Base-by-base conservation (phyloP, 30 jellyfish, hydroid and myxozoan genomes). In the Pseudorhiza aurosa region DNA sequence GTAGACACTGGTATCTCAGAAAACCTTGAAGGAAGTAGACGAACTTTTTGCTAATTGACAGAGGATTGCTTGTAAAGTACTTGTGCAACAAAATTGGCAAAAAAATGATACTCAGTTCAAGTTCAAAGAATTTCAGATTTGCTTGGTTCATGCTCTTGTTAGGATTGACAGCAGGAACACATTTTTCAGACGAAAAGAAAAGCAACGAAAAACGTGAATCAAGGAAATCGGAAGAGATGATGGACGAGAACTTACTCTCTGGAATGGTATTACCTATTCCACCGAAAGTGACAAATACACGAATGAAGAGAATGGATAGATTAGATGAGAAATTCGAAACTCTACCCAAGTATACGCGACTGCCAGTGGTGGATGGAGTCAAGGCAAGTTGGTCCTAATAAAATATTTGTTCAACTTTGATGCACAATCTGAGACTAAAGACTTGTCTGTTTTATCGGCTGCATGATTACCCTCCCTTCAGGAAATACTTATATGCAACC, bases 231-330 rank as follows among this genome's bases (percentile, higher is more conserved):
- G 40, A 68, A 68, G 82, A 19, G 25, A 4, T 8, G 0, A 57
- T 4, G 6, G 44, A 37, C 21, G 18, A 36, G 32, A 43, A 31
- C 8, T 8, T 35, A 15, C 15, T 64, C 8, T 26, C 22, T n/a
- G 82, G 57, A n/a, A 18, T 73, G 8, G 60, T 64, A 35, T 33
- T 73, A 39, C 86, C 86, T 14, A 43, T 73, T 6, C 86, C 86
- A 33, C 86, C 86, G 14, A 56, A 51, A 49, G 65, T 51, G n/a
- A 56, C 65, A 15, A 8, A 65, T 15, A 15, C 55, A 19, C 72
- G 74, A 0, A 9, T n/a, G 21, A 35, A 35, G 64, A 50, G 47
- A 15, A 17, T 53, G 12, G 68, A 63, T 18, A 33, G 10, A 6
- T 6, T 42, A 22, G 43, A n/a, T 11, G 78, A 57, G 15, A 79